Conservation (phyloP, 2,113 vertebrate genomes). For the Anas platyrhynchos region DNA sequence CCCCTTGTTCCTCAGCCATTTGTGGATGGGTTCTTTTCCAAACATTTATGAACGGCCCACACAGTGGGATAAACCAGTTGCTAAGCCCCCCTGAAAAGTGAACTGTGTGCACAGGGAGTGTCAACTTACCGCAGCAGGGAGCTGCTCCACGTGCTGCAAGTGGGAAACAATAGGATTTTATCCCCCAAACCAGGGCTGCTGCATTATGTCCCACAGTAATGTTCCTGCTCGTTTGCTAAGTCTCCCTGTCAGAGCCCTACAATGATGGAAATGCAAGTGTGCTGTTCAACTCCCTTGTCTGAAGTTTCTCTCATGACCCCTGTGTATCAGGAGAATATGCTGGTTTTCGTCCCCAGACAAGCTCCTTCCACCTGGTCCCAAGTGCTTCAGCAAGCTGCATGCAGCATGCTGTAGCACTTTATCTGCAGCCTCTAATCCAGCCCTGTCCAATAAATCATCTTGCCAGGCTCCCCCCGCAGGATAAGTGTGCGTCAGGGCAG, state of each 20-base stretch:
- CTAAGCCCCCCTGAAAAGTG: background rate
- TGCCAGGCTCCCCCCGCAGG: background rate
- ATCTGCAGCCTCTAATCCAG: background rate
- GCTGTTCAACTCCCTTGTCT: background rate
- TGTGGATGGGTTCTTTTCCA: background rate
- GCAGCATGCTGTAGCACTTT: background rate
- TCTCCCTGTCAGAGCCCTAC: background rate
- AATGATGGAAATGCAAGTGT: background rate
- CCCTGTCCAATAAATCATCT: slow-evolving; percentile 25
- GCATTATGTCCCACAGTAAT: background rate
- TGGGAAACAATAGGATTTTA: slow-evolving; percentile 57
- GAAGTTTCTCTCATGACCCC: slow-evolving; percentile 1
- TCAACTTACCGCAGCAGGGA: slow-evolving; percentile 35
- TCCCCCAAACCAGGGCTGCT: background rate
- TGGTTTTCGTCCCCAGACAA: background rate
- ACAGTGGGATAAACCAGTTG: slow-evolving; percentile 31
- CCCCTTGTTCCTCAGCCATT: background rate
- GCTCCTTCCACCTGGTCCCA: slow-evolving; percentile 25
- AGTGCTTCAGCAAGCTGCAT: background rate
- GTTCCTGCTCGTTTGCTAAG: background rate
- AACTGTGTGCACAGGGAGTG: slow-evolving; percentile 4
- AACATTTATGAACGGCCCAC: background rate
- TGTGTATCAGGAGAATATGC: background rate
- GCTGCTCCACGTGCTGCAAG: background rate
- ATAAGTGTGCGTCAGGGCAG: background rate